Evolutionary conservation across 2,888 invertebrate species (phyloP), one percentile per base, ranked within the genome.

Genomic region (Cerastis rubricosa): DNA sequence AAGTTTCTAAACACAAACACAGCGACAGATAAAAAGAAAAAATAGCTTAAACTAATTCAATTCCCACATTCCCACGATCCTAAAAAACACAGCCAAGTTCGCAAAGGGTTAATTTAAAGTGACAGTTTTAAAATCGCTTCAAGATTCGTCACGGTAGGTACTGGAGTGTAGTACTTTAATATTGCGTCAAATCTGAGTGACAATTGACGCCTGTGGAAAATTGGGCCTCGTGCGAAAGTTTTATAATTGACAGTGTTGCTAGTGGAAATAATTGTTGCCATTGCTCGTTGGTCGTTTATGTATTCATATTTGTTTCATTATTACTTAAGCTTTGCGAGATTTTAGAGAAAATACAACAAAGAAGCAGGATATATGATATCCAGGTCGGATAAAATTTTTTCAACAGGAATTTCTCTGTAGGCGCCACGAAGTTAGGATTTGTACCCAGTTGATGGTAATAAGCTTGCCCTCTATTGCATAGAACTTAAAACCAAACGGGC

Each of bases 81-180:
- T 40, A 86, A 85, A 84, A 76, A 78, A 75, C 74, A 25, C 35
- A 61, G 77, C 83, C 66, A 80, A 87, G 78, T 85, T 89, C 87
- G 89, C 89, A 94, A 96, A 94, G 95, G 96, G 95, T 95, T 91
- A 94, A 91, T 91, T 91, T 93, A 92, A 93, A 94, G 90, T 93
- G 93, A 93, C 94, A 93, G 92, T 95, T 96, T 95, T 92, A 94
- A 96, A 96, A 92, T 94, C 93, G 87, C 92, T 94, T 94, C 94
- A 93, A 76, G 81, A 94, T 96, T 94, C 75, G 95, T 90, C 89
- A 92, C 93, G 94, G 94, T 94, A 89, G 93, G 94, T 94, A 90
- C 89, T 88, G 91, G 89, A 90, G 76, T 74, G 89, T 86, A 87
- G 88, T 87, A 87, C 90, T 90, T 91, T 93, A 88, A 87, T 86